Percentiles rank a stretch among this genome's conserved stretches.
Evolutionary conservation across 2,888 invertebrate genomes (phyloP).

Genomic region (Chrysomela aeneicollis): DNA sequence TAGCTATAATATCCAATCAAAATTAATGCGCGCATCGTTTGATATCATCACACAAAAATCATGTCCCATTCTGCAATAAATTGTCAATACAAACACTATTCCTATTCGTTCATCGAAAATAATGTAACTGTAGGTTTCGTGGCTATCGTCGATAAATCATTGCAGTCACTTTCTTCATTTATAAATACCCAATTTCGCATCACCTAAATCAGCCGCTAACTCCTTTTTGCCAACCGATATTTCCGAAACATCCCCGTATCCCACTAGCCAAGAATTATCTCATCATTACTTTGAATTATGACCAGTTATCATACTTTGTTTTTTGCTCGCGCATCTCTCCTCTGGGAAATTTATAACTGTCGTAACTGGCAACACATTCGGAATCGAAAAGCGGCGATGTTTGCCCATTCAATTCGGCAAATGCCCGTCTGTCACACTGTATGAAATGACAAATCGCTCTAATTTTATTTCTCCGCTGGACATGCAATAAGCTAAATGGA

Average conservation of each 20-base stretch:
- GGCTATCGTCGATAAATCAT: neutral
- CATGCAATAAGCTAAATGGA: slow-evolving; percentile 42
- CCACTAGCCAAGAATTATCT: slow-evolving; percentile 12
- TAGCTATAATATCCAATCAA: no score
- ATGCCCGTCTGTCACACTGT: slow-evolving; percentile 48
- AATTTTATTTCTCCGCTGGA: slow-evolving; percentile 46
- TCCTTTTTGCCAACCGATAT: slow-evolving; percentile 2
- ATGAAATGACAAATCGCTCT: slow-evolving; percentile 47
- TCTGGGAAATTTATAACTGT: slow-evolving; percentile 38
- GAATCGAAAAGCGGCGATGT: slow-evolving; percentile 43
- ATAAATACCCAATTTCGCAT: neutral
- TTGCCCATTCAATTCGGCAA: slow-evolving; percentile 47
- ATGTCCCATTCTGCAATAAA: no score
- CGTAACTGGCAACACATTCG: slow-evolving; percentile 40
- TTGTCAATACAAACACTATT: no score
- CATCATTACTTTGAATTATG: slow-evolving; percentile 20
- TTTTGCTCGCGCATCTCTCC: slow-evolving; percentile 17
- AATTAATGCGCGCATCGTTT: no score
- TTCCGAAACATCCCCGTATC: slow-evolving; percentile 12
- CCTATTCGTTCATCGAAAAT: no score
- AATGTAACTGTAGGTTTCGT: neutral
- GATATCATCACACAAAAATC: no score
- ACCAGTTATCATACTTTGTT: slow-evolving; percentile 21
- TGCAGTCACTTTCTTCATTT: neutral
- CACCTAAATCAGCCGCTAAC: slow-evolving; percentile 1